Base-by-base conservation (phyloP, 1,140 invertebrate species). In the Portunus trituberculatus region DNA sequence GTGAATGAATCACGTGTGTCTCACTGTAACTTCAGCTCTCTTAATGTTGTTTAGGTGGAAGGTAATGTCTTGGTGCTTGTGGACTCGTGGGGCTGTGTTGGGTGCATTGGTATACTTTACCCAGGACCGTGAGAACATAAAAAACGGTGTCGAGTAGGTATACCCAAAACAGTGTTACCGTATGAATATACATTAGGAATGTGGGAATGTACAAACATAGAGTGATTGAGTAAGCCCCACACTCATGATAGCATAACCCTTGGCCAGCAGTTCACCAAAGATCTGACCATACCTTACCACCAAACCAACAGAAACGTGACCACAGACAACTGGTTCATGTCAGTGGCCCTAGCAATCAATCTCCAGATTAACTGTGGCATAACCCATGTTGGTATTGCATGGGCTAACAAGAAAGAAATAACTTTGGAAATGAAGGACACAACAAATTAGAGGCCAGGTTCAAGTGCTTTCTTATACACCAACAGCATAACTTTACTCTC, bases 221-320 rank as follows among this genome's bases (percentile, higher is more conserved):
- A 52, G 48, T 52, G 48, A 52, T 14, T 52, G 48, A 52, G 6
- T 52, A 52, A 14, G 48, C 48, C 48, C 48, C 48, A 52, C 48
- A 14, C 48, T 6, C 48, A 52, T 7, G 48, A 14, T 52, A 14
- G 4, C 4, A n/a, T 84, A 31, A 84, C 10, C 83, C 83, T 84
- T n/a, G 83, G 83, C n/a, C 25, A 84, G 8, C 25, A 84, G 10
- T 84, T 28, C 4, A 84, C 83, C 83, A 84, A 31, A n/a, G 25
- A 10, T 10, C 83, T 84, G 10, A 84, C 83, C 10, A 84, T 8
- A 8, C n/a, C n/a, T 14, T 84, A 28, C 31, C 90, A 92, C 48
- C 12, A 28, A 20, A 92, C 25, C 16, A 52, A 76, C 32, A 48
- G 90, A 46, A 92, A 92, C 32, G 90, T 92, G 4, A 92, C 90